Conservation (phyloP, 2,797 vertebrate genomes). For the Scolopax rusticola region DNA sequence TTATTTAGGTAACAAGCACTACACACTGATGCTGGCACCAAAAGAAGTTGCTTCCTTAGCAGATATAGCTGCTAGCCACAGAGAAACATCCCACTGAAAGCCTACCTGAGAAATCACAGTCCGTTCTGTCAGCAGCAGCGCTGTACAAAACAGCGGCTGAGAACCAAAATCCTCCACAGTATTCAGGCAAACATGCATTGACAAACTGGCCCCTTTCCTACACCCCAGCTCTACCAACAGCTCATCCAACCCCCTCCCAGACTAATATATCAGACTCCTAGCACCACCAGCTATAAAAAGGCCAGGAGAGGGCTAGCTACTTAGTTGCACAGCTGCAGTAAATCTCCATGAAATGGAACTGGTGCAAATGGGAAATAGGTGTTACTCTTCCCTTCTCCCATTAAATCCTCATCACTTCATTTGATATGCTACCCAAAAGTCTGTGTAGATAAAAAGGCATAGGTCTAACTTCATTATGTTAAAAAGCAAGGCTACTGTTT, state of each 20-base stretch:
- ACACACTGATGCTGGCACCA: neutral
- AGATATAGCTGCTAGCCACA: neutral
- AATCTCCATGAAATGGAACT: neutral
- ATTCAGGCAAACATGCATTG: fast-evolving
- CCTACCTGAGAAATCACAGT: neutral
- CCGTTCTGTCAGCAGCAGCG: neutral
- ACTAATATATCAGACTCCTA: fast-evolving
- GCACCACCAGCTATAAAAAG: neutral
- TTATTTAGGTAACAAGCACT: neutral
- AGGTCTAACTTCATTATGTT: neutral
- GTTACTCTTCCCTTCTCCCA: neutral
- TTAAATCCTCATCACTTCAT: neutral
- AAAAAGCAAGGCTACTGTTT: neutral
- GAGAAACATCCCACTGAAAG: neutral
- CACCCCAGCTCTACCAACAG: neutral
- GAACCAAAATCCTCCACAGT: neutral
- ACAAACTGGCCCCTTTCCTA: neutral
- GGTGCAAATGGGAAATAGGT: neutral
- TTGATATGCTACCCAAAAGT: neutral
- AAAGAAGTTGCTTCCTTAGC: neutral
- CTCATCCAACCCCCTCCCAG: neutral
- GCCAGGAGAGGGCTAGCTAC: neutral
- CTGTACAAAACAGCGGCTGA: fast-evolving
- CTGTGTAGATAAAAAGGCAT: neutral
- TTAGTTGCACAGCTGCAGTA: neutral